Base-by-base conservation (phyloP, 2,113 vertebrate species). In the Lepus europaeus region DNA sequence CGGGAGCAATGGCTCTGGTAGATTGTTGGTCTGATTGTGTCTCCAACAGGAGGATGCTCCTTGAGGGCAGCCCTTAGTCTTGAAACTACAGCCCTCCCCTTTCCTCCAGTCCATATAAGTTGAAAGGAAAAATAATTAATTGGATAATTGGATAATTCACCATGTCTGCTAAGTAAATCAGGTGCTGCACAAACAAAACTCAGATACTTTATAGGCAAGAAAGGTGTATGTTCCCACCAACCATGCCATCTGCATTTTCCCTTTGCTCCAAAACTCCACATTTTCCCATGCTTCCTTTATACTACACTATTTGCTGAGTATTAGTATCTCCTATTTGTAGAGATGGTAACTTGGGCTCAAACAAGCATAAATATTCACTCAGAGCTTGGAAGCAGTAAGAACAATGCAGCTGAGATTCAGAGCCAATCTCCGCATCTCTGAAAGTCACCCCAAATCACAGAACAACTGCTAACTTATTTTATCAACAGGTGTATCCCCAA, bases 41-140 rank as follows among this genome's bases (percentile, higher is more conserved):
- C 39, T 66, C 45, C 19, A 89, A 49, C 3, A 53, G 72, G 84
- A 13, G 10, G 66, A 92, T 49, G 73, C 64, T 95, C 11, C 70
- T 59, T 4, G 17, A 85, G 16, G 64, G 39, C 73, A 73, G 27
- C 72, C 78, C 53, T 69, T 45, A 73, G 73, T 80, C 56, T 73
- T 36, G 27, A 66, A 72, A 56, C 56, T 56, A 3, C 16, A 56
- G 56, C 56, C 56, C 56, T 79, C 53, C n/a, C n/a, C 6, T 14
- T 33, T 31, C n/a, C 61, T 45, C 56, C 9, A 64, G 19, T 84
- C 73, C 3, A 73, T 16, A 59, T 73, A 56, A 64, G 70, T 33
- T 78, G 45, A 89, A 66, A 53, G 25, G 64, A 85, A 72, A n/a
- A 81, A 63, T 81, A 76, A 79, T 79, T 33, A 85, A 89, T 14